Percentiles rank a stretch among this genome's conserved stretches.
These are phyloP conservation scores for Drosophila triauraria DNA, from an alignment of 1,140 invertebrate genomes.

Conservation along the genomic window DNA sequence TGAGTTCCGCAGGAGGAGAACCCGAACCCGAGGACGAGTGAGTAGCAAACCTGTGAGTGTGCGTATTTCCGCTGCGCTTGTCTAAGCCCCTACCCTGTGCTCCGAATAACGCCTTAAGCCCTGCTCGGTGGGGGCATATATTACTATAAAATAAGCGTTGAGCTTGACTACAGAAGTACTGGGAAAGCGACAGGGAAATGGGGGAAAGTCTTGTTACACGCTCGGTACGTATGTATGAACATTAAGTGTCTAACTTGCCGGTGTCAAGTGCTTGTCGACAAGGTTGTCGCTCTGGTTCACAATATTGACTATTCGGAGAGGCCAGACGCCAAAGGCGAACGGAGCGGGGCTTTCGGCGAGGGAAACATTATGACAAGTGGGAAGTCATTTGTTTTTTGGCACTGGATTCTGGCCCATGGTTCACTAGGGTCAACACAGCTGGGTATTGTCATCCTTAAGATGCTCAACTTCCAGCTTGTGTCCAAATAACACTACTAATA, in stretches of 20 bases:
- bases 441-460: conserved; percentile 1
- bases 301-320: conserved; percentile 52
- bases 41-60: conserved; percentile 29
- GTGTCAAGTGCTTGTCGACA: conserved; percentile 77
- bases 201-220: conserved; percentile 20
- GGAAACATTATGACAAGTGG: conserved; percentile 36
- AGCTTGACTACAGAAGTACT: conserved; percentile 39
- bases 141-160: conserved; percentile 69
- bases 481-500: conserved; percentile 9
- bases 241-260: conserved; percentile 72
- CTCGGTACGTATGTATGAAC: conserved; percentile 52
- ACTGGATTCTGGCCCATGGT: conserved; percentile 21
- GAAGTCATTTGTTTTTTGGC: conserved; percentile 46
- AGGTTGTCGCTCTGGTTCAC: conserved; percentile 44
- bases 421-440: conserved; percentile 3
- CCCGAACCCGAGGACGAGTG: conserved; percentile 4
- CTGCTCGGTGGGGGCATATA: conserved; percentile 51
- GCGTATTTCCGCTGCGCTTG: conserved; percentile 54
- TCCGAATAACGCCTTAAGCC: conserved; percentile 44
- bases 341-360: conserved; percentile 8
- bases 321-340: conserved; percentile 5
- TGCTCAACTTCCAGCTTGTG: conserved; percentile 3
- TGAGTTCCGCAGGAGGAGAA: conserved; percentile 11
- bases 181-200: conserved; percentile 4
- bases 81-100: conserved; percentile 1